Evolutionary conservation across 2,113 vertebrate species (phyloP).

Genomic region (Scolopax mira): DNA sequence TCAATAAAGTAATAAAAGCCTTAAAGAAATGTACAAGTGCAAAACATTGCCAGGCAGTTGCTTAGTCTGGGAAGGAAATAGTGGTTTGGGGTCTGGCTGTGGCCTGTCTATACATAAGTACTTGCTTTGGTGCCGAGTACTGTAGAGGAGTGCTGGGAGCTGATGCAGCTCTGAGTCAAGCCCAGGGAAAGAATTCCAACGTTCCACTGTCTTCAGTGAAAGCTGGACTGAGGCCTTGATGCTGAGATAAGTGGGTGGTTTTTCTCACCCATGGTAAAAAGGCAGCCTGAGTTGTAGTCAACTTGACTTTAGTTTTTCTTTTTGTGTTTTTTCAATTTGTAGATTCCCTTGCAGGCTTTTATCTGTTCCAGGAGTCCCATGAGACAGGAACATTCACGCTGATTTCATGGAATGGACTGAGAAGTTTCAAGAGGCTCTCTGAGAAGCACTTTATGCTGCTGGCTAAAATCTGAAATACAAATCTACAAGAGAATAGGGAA

Average conservation of each 20-base stretch:
- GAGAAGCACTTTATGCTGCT: constrained; percentile 30
- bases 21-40: neutral
- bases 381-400: constrained; percentile 18
- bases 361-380: constrained; percentile 31
- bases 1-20: neutral
- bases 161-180: neutral
- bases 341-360: constrained; percentile 39
- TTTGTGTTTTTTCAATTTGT: constrained; percentile 5
- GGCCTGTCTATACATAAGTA: neutral
- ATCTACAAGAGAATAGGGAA: constrained; percentile 36
- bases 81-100: neutral
- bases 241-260: neutral
- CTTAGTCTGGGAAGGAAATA: neutral
- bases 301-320: neutral
- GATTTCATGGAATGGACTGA: constrained; percentile 35
- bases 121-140: fast-evolving
- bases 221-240: neutral
- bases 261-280: neutral
- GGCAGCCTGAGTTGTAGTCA: neutral
- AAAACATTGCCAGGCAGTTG: neutral
- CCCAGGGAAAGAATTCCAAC: neutral
- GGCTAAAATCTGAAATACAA: constrained; percentile 42
- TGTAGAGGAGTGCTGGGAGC: neutral
- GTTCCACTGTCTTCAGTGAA: neutral
- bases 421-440: constrained; percentile 33